phyloP scores from a whole-genome alignment of 2,888 invertebrate genomes.

The Agonopterix heracliana region DNA sequence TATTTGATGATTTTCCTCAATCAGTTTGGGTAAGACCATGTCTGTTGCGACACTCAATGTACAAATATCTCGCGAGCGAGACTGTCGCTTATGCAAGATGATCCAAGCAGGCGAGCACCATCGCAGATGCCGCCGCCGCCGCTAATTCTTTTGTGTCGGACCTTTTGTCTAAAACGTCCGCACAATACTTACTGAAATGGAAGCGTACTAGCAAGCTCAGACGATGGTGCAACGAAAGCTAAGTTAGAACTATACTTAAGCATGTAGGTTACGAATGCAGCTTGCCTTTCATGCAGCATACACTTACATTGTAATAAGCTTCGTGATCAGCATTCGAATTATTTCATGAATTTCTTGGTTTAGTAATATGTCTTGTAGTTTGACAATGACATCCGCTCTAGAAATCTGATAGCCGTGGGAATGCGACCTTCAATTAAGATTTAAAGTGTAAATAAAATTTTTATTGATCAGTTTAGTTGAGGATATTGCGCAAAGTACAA shows the following conservation, averaged over 20 bases:
- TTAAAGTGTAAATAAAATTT: slow-evolving; percentile 10
- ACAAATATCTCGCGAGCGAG: slow-evolving; percentile 27
- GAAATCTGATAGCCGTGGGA: slow-evolving; percentile 21
- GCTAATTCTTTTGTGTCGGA: slow-evolving; percentile 15
- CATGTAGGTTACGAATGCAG: slow-evolving; percentile 2
- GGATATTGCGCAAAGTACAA: slow-evolving; percentile 19
- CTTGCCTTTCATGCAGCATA: slow-evolving; percentile 3
- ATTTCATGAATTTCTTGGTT: neutral
- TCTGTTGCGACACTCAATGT: slow-evolving; percentile 40
- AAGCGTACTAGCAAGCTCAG: slow-evolving; percentile 6
- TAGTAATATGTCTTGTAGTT: neutral
- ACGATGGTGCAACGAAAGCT: slow-evolving; percentile 13
- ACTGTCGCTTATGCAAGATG: slow-evolving; percentile 39
- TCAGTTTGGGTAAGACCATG: slow-evolving; percentile 54
- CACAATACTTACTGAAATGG: slow-evolving; percentile 8
- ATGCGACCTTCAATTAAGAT: slow-evolving; percentile 26
- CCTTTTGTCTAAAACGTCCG: slow-evolving; percentile 1
- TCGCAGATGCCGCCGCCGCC: neutral
- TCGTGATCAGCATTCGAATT: slow-evolving; percentile 3
- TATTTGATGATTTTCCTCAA: slow-evolving; percentile 48
- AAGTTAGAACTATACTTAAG: neutral
- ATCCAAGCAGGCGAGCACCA: slow-evolving; percentile 17
- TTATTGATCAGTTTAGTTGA: slow-evolving; percentile 7
- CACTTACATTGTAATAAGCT: slow-evolving; percentile 4
- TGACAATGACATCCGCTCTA: slow-evolving; percentile 25